Evolutionary conservation across 2,113 vertebrate species (phyloP).

Genomic region (Vanacampus margaritifer): DNA sequence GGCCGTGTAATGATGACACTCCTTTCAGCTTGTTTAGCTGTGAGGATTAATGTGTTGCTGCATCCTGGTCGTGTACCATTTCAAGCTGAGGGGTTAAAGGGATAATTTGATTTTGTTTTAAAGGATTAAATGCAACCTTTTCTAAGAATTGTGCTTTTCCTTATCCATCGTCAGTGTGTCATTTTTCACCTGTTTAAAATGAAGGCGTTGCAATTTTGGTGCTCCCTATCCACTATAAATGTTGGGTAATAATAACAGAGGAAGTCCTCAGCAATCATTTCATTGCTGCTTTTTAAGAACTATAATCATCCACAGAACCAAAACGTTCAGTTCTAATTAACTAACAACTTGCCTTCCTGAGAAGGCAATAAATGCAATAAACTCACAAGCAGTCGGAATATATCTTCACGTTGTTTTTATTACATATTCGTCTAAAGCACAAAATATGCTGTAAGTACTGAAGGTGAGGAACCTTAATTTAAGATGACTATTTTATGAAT

Average conservation of each 20-base stretch:
- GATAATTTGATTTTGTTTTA: background rate
- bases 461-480: no score
- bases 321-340: slow-evolving; percentile 48
- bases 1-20: slow-evolving; percentile 3
- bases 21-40: background rate
- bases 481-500: background rate
- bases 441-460: background rate
- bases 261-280: no score
- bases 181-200: no score
- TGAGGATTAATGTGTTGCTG: background rate
- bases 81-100: background rate
- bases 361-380: slow-evolving; percentile 20
- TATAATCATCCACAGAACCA: no score
- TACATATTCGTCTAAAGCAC: background rate
- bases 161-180: no score
- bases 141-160: no score
- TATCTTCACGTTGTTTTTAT: no score
- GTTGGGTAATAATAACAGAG: no score
- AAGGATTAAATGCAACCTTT: background rate
- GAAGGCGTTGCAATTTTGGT: no score
- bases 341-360: slow-evolving; percentile 36
- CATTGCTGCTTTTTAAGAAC: no score
- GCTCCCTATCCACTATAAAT: no score
- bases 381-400: slow-evolving; percentile 9
- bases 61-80: background rate